These are phyloP conservation scores for Chelmon rostratus DNA, from an alignment of 2,797 vertebrate genomes.

Conservation along the genomic window DNA sequence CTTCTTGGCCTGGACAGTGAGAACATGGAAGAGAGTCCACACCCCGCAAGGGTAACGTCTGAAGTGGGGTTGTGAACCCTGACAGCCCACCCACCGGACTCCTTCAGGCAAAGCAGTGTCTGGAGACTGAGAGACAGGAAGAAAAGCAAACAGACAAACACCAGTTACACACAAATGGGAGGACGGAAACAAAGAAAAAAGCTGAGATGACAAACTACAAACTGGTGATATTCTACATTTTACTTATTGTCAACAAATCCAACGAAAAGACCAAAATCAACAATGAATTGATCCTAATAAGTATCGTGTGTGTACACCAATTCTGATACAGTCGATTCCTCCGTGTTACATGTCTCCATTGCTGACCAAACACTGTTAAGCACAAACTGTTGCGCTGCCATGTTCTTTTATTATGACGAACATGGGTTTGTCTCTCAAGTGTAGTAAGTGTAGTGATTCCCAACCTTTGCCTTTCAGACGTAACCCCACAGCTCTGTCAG, in stretches of 20 bases:
- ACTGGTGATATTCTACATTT: background rate
- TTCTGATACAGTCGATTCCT: background rate
- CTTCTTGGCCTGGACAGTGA: conserved; percentile 88
- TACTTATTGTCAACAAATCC: background rate
- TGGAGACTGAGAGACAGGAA: conserved; percentile 73
- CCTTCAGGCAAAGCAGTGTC: conserved; percentile 83
- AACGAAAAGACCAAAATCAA: background rate
- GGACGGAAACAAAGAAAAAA: background rate
- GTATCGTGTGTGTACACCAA: background rate
- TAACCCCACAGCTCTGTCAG: too few relatives aligned
- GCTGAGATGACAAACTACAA: background rate
- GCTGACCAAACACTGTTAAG: background rate
- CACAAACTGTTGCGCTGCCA: background rate
- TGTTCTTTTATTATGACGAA: background rate
- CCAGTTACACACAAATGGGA: conserved; percentile 9
- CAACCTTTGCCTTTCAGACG: too few relatives aligned
- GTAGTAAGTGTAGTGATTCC: too few relatives aligned
- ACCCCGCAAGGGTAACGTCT: conserved; percentile 93
- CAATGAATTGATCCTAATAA: background rate
- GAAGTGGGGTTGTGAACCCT: conserved; percentile 88
- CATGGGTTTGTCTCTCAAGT: too few relatives aligned
- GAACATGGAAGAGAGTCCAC: conserved; percentile 94
- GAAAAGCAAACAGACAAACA: conserved; percentile 28
- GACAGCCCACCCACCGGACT: conserved; percentile 92
- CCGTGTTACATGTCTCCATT: background rate